A percentile compares a stretch with the other conserved stretches of the same genome.
Evolutionary conservation across 23 tunicate genomes (phyloP).

Genomic region (Styela clava): DNA sequence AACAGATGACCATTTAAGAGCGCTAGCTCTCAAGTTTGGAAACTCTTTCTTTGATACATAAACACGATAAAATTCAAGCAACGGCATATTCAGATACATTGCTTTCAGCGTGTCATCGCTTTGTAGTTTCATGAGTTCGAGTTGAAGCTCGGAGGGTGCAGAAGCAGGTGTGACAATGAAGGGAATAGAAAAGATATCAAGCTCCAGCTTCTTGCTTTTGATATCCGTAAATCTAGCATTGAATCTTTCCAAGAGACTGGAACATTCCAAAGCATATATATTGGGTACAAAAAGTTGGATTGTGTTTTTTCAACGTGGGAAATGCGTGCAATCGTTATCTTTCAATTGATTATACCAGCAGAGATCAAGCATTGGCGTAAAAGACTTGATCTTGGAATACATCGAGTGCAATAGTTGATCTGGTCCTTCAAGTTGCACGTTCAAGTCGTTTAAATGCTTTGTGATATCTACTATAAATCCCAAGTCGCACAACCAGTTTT

Average conservation of each 20-base stretch:
- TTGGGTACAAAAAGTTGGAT: slow-evolving; percentile 54
- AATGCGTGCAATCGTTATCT: too few relatives aligned
- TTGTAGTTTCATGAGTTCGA: slow-evolving; percentile 16
- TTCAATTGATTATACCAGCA: too few relatives aligned
- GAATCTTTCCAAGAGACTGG: slow-evolving; percentile 47
- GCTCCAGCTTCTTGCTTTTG: slow-evolving; percentile 54
- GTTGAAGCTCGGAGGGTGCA: slow-evolving; percentile 11
- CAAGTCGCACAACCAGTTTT: slow-evolving; percentile 58
- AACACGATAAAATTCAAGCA: slow-evolving; percentile 9
- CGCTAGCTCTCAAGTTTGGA: slow-evolving; percentile 3
- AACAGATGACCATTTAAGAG: slow-evolving; percentile 16
- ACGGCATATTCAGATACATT: slow-evolving; percentile 13
- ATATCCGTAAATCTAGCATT: slow-evolving; percentile 61
- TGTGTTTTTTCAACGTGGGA: slow-evolving; percentile 60
- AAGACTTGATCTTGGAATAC: slow-evolving; percentile 57
- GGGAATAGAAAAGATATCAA: slow-evolving; percentile 55
- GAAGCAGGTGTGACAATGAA: slow-evolving; percentile 34
- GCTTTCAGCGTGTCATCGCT: slow-evolving; percentile 16
- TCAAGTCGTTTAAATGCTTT: slow-evolving; percentile 42
- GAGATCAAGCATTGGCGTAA: too few relatives aligned
- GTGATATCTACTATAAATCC: slow-evolving; percentile 57
- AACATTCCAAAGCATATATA: slow-evolving; percentile 53
- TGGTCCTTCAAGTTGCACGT: slow-evolving; percentile 42
- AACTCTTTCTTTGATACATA: background rate
- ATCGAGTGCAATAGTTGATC: slow-evolving; percentile 51